Evolutionary conservation across 2,888 invertebrate species (phyloP).

Genomic region (Himalopsyche tibetana): DNA sequence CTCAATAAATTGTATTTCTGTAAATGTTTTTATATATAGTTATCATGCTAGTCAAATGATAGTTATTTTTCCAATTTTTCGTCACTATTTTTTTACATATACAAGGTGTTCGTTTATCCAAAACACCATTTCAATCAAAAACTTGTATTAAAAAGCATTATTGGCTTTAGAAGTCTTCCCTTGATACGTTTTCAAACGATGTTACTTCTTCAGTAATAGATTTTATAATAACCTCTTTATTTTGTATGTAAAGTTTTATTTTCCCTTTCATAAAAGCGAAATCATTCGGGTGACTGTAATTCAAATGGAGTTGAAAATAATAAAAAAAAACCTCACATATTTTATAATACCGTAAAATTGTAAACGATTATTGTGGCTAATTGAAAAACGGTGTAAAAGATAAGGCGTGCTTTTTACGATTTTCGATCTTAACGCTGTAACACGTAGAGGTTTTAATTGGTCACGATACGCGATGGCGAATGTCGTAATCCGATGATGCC

Average conservation of each 20-base stretch:
- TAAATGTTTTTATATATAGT: too few relatives aligned
- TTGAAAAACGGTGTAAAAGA: conserved; percentile 63
- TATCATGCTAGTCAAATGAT: too few relatives aligned
- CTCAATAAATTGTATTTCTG: too few relatives aligned
- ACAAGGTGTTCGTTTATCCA: too few relatives aligned
- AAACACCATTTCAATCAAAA: too few relatives aligned
- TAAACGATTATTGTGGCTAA: conserved; percentile 63
- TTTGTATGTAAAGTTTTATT: conserved; percentile 5
- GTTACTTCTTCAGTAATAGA: background rate
- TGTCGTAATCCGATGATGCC: conserved; percentile 28
- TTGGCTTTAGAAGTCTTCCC: too few relatives aligned
- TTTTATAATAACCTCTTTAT: background rate
- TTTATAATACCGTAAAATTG: conserved; percentile 64
- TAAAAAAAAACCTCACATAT: conserved; percentile 50
- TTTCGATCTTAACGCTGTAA: conserved; percentile 47
- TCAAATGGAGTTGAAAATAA: conserved; percentile 50
- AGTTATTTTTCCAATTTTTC: too few relatives aligned
- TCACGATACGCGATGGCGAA: conserved; percentile 36
- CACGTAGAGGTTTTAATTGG: conserved; percentile 43
- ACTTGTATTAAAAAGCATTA: too few relatives aligned
- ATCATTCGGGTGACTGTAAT: conserved; percentile 52
- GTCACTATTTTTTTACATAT: too few relatives aligned
- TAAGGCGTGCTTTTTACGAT: conserved; percentile 49
- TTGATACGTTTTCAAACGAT: too few relatives aligned
- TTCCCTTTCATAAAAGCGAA: conserved; percentile 36